Evolutionary conservation across 2,113 vertebrate genomes (phyloP).

Genomic region (Cryptotis parvus): DNA sequence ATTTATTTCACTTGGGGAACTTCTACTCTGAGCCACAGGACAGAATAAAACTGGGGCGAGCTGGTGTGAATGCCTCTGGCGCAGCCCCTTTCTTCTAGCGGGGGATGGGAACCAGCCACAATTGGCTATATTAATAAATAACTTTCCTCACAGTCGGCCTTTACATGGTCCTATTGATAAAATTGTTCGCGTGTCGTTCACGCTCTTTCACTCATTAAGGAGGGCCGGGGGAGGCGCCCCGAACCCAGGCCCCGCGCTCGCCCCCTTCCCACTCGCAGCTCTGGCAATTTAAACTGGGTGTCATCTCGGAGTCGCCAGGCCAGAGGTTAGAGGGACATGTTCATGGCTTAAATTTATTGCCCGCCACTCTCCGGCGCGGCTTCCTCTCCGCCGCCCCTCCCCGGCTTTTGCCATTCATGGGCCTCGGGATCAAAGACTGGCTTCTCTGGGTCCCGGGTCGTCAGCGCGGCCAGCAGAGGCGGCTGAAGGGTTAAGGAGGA

Average conservation of each 20-base stretch:
- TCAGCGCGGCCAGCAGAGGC: background rate
- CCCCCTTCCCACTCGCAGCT: slow-evolving; percentile 82
- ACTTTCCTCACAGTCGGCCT: slow-evolving; percentile 94
- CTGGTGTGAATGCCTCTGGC: slow-evolving; percentile 92
- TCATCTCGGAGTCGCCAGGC: slow-evolving; percentile 89
- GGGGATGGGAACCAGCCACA: slow-evolving; percentile 95
- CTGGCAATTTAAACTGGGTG: slow-evolving; percentile 87
- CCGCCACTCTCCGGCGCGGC: slow-evolving; percentile 88
- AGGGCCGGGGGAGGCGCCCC: slow-evolving; percentile 85
- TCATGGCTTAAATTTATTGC: slow-evolving; percentile 93
- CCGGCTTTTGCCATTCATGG: slow-evolving; percentile 84
- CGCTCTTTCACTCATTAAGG: slow-evolving; percentile 94
- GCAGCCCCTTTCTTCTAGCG: slow-evolving; percentile 89
- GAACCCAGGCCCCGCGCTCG: slow-evolving; percentile 86
- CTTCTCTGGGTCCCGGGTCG: background rate
- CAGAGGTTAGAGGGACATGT: slow-evolving; percentile 94
- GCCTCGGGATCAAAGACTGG: slow-evolving; percentile 87
- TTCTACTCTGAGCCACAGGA: slow-evolving; percentile 92
- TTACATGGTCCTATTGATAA: slow-evolving; percentile 95
- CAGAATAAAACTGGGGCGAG: slow-evolving; percentile 91
- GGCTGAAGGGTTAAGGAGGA: background rate
- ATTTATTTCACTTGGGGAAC: slow-evolving; percentile 94
- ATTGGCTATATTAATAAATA: slow-evolving; percentile 98
- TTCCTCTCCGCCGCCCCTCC: slow-evolving; percentile 77
- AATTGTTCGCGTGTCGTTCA: slow-evolving; percentile 98